phyloP scores from a whole-genome alignment of 2,113 vertebrate genomes.

The Ranitomeya variabilis region DNA sequence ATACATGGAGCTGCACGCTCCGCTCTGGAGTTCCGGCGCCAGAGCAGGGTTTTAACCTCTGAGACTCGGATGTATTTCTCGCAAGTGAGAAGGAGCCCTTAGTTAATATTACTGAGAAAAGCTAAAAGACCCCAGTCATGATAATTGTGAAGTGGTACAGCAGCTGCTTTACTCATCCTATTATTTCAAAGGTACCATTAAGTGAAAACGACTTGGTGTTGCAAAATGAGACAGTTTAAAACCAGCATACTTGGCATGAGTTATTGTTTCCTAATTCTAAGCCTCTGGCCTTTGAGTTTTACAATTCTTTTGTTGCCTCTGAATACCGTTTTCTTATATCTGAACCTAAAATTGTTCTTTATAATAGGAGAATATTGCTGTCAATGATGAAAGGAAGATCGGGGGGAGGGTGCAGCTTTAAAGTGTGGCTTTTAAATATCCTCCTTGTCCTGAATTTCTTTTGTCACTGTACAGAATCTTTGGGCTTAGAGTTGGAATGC shows the following conservation, averaged over 20 bases:
- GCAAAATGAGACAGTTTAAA: background rate
- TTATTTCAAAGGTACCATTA: slow-evolving; percentile 12
- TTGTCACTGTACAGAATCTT: background rate
- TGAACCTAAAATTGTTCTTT: background rate
- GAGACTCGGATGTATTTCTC: no score
- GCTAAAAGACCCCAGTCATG: background rate
- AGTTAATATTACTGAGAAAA: background rate
- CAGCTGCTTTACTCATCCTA: background rate
- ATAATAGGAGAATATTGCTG: background rate
- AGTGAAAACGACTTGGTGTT: background rate
- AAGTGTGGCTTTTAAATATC: background rate
- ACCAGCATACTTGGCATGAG: background rate
- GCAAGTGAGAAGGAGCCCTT: no score
- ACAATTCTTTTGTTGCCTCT: background rate
- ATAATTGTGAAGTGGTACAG: background rate
- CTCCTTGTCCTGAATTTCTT: background rate
- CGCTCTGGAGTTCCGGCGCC: no score
- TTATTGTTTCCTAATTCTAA: background rate
- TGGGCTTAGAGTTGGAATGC: no score
- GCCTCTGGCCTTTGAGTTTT: background rate
- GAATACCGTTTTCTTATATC: background rate
- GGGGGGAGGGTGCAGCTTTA: background rate
- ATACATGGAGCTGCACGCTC: no score
- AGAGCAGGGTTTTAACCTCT: no score
- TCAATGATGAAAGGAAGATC: background rate